These are phyloP conservation scores for Quadriops clusia DNA, from an alignment of 2,888 invertebrate species.

Conservation along the genomic window DNA sequence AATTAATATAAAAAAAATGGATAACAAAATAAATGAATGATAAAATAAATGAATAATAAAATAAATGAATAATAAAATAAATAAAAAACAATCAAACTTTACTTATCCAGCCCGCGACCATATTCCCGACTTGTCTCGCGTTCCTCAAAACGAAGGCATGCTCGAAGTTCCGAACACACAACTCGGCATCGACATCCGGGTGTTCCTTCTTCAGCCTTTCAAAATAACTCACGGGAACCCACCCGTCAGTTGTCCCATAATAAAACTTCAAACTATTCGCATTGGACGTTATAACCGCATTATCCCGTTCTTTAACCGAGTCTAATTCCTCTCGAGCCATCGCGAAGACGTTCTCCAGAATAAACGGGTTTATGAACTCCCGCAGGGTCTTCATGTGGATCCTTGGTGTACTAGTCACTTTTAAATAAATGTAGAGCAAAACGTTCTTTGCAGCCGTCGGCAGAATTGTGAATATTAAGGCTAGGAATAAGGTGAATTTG, in stretches of 20 bases:
- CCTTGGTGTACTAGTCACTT: constrained; percentile 40
- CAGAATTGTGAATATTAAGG: constrained; percentile 38
- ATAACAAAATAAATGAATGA: too few relatives aligned
- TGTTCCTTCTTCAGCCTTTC: constrained; percentile 48
- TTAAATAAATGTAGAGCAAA: constrained; percentile 45
- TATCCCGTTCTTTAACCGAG: constrained; percentile 55
- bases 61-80: too few relatives aligned
- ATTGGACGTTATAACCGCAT: constrained; percentile 29
- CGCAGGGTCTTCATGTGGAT: constrained; percentile 40
- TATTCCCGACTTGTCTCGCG: constrained; percentile 43
- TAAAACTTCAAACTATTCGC: constrained; percentile 56
- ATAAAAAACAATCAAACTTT: too few relatives aligned
- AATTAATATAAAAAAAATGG: too few relatives aligned
- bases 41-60: too few relatives aligned
- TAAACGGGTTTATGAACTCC: constrained; percentile 46
- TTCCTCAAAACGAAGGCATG: constrained; percentile 74
- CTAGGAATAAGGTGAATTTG: constrained; percentile 34
- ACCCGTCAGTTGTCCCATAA: constrained; percentile 68
- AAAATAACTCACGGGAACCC: constrained; percentile 69
- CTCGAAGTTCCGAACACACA: constrained; percentile 47
- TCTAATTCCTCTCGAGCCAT: constrained; percentile 74
- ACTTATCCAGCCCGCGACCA: constrained; percentile 29
- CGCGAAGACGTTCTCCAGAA: constrained; percentile 52
- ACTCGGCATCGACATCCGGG: constrained; percentile 47
- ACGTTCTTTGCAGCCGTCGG: constrained; percentile 41